Base-by-base conservation (phyloP, 53 echinoderm and acorn worm genomes). In the Holothuria scabra region DNA sequence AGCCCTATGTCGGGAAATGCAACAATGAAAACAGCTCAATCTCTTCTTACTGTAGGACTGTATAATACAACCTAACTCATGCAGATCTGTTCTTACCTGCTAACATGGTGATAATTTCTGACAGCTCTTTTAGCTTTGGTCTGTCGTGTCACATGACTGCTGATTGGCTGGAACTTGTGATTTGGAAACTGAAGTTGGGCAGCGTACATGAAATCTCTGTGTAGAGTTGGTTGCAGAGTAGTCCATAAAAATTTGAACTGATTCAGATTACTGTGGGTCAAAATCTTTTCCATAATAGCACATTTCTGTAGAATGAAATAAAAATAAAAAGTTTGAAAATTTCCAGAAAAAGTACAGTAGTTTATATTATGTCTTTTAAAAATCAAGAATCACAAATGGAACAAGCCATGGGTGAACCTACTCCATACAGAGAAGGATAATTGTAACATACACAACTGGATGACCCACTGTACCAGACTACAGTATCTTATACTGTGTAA, bases 151-250 rank as follows among this genome's bases (percentile, higher is more conserved):
- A 87, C 85, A 35, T 89, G 91, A 28, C 86, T 88, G 28, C 99
- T 99, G 55, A 94, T 91, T 1, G 94, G 94, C 25, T 87, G 82
- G 72, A 94, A 94, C 66, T 87, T 65, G 56, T 86, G 71, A 23
- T 85, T 72, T 7, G 99, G 99, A 74, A 74, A 95, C 25, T 85
- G 67, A 74, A 88, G 91, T 49, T 91, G 86, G n/a, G 99, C 95
- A 1, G 94, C 90, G 84, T 99, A 99, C 99, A 99, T 99, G 81
- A 99, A 99, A 65, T 99, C 99, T 34, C 99, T 78, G 70, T 99
- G 99, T 59, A 99, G 68, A 10, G 94, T 85, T 11, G 99, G 99
- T 65, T 94, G 94, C 0, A 95, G 91, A 11, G 91, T 84, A 4
- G 99, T 99, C 92, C 94, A 99, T 13, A 99, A 84, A 83, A 99